Percentiles rank a stretch among this genome's conserved stretches.
Evolutionary conservation across 2,888 invertebrate genomes (phyloP).

Genomic region (Colletes collaris): DNA sequence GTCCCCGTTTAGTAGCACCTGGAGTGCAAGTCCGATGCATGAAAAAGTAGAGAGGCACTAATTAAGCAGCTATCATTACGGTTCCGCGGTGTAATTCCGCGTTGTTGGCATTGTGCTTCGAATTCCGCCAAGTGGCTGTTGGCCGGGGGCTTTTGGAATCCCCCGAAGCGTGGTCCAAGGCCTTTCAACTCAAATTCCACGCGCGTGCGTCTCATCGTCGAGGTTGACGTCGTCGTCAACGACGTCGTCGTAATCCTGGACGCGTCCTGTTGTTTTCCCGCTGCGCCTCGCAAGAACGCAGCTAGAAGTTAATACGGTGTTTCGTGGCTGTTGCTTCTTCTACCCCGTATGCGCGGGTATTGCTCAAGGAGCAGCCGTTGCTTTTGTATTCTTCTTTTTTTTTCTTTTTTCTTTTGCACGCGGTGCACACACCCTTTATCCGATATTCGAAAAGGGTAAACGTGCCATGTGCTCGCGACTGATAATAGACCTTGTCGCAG

Average conservation of each 20-base stretch:
- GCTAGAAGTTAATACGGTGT: constrained; percentile 64
- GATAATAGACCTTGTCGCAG: constrained; percentile 15
- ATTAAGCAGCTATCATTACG: constrained; percentile 75
- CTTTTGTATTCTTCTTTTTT: constrained; percentile 13
- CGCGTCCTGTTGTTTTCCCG: constrained; percentile 59
- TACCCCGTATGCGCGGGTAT: constrained; percentile 28
- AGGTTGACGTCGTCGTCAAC: constrained; percentile 55
- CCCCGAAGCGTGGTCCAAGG: constrained; percentile 73
- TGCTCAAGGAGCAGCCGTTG: constrained; percentile 20
- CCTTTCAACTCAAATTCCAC: constrained; percentile 76
- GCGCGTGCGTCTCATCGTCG: constrained; percentile 68
- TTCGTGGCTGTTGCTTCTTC: constrained; percentile 30
- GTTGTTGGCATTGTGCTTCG: constrained; percentile 76
- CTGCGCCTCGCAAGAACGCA: constrained; percentile 62
- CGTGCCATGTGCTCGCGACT: constrained; percentile 22
- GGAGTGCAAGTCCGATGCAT: constrained; percentile 56
- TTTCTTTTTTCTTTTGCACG: not conserved
- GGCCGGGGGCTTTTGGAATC: constrained; percentile 75
- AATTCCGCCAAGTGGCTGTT: constrained; percentile 78
- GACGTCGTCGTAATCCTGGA: constrained; percentile 53
- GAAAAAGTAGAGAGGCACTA: constrained; percentile 62
- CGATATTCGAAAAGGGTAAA: constrained; percentile 30
- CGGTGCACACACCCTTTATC: constrained; percentile 12
- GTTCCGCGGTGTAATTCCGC: constrained; percentile 72
- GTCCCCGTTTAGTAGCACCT: constrained; percentile 62